Conservation (phyloP, 1,140 invertebrate genomes). For the Brachionus plicatilis region DNA sequence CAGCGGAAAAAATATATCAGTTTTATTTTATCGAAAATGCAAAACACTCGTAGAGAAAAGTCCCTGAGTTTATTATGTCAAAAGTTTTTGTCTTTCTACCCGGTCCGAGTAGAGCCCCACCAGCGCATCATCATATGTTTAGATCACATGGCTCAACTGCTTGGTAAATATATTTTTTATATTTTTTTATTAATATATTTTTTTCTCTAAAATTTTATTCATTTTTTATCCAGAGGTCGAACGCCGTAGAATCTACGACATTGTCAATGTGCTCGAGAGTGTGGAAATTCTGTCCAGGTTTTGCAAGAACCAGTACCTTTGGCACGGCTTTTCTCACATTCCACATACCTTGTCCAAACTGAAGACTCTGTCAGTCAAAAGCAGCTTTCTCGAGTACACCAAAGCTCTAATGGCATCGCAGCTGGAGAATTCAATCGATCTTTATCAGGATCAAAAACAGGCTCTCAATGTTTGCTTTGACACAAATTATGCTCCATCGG, state of each 20-base stretch:
- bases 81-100: conserved; percentile 33
- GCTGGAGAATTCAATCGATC: neutral
- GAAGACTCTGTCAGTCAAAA: conserved; percentile 5
- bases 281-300: conserved; percentile 64
- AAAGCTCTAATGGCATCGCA: conserved; percentile 30
- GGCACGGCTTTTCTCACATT: conserved; percentile 57
- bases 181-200: too few relatives aligned
- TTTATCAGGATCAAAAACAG: neutral
- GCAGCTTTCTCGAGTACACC: conserved; percentile 35
- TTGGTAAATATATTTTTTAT: too few relatives aligned
- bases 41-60: conserved; percentile 27
- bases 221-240: neutral
- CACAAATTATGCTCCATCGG: neutral
- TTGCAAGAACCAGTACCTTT: conserved; percentile 57
- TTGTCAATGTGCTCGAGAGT: conserved; percentile 70
- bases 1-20: neutral
- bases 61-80: conserved; percentile 36
- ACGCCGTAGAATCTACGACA: conserved; percentile 68
- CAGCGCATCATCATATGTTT: conserved; percentile 15
- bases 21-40: neutral
- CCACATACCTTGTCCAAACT: conserved; percentile 51
- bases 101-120: neutral
- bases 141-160: conserved; percentile 14
- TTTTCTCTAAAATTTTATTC: neutral
- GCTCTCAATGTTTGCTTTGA: conserved; percentile 20